Conservation (phyloP, 1,140 invertebrate genomes). For the Radopholus similis region DNA sequence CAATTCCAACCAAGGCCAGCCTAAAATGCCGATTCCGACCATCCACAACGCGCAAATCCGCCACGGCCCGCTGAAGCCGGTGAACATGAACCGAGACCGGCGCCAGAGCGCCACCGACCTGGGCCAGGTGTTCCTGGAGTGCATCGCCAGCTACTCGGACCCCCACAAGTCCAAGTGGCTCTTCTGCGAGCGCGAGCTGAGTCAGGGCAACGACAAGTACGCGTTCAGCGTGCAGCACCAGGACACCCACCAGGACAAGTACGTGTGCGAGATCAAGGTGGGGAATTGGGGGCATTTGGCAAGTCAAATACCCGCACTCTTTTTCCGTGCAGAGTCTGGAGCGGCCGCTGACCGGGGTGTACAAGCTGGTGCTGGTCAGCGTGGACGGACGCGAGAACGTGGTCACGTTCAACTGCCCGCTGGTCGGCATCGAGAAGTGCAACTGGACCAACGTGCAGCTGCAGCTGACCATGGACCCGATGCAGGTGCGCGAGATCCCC, state of each 20-base stretch:
- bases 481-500: slow-evolving; percentile 5
- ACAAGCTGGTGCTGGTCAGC: slow-evolving; percentile 13
- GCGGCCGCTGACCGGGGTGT: slow-evolving; percentile 7
- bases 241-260: slow-evolving; percentile 9
- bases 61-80: slow-evolving; percentile 14
- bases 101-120: slow-evolving; percentile 2
- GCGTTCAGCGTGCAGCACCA: slow-evolving; percentile 12
- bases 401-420: slow-evolving; percentile 9
- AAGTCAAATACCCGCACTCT: neutral
- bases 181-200: slow-evolving; percentile 9
- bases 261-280: slow-evolving; percentile 16
- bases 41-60: slow-evolving; percentile 18
- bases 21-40: slow-evolving; percentile 6
- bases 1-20: neutral
- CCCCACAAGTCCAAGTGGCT: slow-evolving; percentile 7
- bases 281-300: neutral
- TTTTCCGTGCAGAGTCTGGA: slow-evolving; percentile 3
- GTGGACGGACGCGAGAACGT: slow-evolving; percentile 12
- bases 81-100: slow-evolving; percentile 5
- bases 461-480: slow-evolving; percentile 12
- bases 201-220: neutral
- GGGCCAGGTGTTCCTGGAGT: slow-evolving; percentile 15
- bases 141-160: slow-evolving; percentile 8
- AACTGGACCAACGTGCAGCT: slow-evolving; percentile 14
- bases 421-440: slow-evolving; percentile 19